Evolutionary conservation across 2,797 vertebrate genomes (phyloP).

Genomic region (Galagoides demidoff): DNA sequence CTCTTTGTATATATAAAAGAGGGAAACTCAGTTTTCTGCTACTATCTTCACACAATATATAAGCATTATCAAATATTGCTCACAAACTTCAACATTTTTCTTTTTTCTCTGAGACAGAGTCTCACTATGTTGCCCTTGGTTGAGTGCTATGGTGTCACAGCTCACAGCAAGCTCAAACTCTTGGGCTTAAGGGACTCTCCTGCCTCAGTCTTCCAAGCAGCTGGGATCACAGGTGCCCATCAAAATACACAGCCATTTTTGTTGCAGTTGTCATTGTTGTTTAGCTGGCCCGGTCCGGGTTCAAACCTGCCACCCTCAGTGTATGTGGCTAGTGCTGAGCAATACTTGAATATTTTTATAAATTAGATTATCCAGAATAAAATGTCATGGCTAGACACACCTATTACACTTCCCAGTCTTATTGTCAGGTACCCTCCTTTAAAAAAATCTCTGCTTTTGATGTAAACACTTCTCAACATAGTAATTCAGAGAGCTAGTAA

Average conservation of each 20-base stretch:
- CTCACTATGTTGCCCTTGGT: no score
- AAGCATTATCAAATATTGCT: not conserved
- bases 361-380: conserved; percentile 27
- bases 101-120: no score
- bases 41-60: not conserved
- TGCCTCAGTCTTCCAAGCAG: no score
- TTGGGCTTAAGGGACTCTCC: no score
- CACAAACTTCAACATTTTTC: conserved; percentile 44
- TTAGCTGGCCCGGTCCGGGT: no score
- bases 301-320: no score
- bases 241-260: no score
- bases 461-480: not conserved
- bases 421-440: not conserved
- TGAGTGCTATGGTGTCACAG: no score
- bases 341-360: conserved; percentile 20
- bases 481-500: not conserved
- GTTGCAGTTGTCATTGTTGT: no score
- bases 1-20: not conserved
- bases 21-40: not conserved
- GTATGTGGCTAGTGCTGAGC: no score
- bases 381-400: not conserved
- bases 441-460: not conserved
- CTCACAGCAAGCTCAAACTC: no score
- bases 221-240: no score
- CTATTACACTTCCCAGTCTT: not conserved